These are phyloP conservation scores for Bursaphelenchus mucronatus DNA, from an alignment of 1,140 invertebrate genomes.

Conservation along the genomic window DNA sequence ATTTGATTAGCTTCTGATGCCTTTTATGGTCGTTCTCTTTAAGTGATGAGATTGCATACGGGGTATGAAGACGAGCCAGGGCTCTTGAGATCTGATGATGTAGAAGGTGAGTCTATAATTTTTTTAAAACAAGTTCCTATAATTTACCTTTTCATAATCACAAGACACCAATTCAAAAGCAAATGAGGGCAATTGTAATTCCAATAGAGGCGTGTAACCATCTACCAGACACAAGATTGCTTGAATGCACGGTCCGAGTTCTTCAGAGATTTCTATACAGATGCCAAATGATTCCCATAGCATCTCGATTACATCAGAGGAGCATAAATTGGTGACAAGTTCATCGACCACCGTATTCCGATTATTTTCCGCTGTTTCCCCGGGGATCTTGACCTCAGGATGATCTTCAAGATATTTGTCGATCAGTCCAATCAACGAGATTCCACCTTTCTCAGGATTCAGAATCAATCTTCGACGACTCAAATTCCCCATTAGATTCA, in stretches of 20 bases:
- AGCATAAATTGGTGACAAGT: conserved; percentile 4
- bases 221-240: background rate
- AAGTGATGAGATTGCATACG: background rate
- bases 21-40: background rate
- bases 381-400: background rate
- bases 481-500: background rate
- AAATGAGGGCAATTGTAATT: background rate
- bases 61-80: conserved; percentile 12
- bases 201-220: conserved; percentile 11
- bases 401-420: background rate
- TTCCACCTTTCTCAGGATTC: conserved; percentile 4
- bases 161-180: conserved; percentile 8
- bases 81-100: conserved; percentile 1
- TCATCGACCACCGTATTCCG: background rate
- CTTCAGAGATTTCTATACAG: background rate
- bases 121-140: background rate
- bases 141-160: conserved; percentile 9
- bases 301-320: conserved; percentile 7
- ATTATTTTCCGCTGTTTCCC: background rate
- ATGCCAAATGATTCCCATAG: conserved; percentile 9
- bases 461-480: conserved; percentile 3
- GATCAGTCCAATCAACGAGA: conserved; percentile 1
- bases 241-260: background rate
- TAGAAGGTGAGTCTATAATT: no score
- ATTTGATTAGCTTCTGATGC: conserved; percentile 4